These are phyloP conservation scores for Alethe diademata DNA, from an alignment of 2,113 vertebrate genomes.

Conservation along the genomic window DNA sequence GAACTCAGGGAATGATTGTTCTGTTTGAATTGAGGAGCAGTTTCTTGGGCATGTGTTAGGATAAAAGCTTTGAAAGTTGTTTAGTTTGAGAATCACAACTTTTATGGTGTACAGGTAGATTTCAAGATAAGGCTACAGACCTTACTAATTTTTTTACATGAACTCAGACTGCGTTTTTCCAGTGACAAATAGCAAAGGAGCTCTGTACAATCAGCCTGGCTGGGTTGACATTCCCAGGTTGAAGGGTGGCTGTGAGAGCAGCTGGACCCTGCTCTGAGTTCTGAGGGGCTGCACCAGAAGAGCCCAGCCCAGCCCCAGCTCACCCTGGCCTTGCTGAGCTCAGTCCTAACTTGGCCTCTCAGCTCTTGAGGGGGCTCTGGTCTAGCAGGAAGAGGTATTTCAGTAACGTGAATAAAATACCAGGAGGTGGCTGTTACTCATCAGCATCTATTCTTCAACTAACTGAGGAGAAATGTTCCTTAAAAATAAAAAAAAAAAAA, in stretches of 20 bases:
- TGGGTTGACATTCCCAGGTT: accelerated
- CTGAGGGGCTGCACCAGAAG: not conserved
- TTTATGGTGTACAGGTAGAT: not conserved
- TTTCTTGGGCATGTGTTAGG: not conserved
- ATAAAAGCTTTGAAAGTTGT: not conserved
- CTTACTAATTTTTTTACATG: accelerated
- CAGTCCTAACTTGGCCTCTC: not conserved
- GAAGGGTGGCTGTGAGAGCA: not conserved
- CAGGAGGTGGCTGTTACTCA: not conserved
- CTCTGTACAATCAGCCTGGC: accelerated
- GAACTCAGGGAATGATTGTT: not conserved
- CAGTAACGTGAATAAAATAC: not conserved
- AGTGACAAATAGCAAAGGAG: not conserved
- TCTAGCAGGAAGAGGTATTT: not conserved
- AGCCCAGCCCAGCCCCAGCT: not conserved
- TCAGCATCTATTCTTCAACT: not conserved
- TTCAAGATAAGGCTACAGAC: not conserved
- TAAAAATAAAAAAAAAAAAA: not conserved
- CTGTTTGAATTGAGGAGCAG: not conserved
- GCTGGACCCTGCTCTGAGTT: not conserved
- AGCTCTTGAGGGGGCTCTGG: not conserved
- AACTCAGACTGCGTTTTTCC: not conserved
- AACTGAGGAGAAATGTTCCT: not conserved
- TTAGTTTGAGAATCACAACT: not conserved
- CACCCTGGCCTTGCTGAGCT: not conserved